These are phyloP conservation scores for Neosilurus hyrtlii DNA, from an alignment of 2,797 vertebrate species.

Conservation along the genomic window DNA sequence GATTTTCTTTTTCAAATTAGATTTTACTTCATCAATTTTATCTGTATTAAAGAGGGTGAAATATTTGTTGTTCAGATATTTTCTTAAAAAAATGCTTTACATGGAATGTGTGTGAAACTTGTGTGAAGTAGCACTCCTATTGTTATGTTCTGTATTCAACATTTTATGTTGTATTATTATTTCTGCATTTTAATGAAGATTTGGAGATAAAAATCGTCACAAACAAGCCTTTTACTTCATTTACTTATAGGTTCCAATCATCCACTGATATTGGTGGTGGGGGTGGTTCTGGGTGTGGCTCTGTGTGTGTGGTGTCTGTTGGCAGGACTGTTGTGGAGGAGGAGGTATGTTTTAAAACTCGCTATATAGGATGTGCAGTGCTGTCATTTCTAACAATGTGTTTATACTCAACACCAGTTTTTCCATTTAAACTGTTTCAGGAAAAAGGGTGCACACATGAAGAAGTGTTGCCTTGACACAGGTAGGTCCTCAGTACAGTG, in stretches of 20 bases:
- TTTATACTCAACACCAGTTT: background rate
- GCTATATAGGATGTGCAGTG: background rate
- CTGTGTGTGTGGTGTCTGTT: constrained; percentile 76
- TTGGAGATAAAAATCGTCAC: background rate
- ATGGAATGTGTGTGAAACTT: too few species aligned
- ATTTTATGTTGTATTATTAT: background rate
- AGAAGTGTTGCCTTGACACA: constrained; percentile 68
- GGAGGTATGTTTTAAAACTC: constrained; percentile 69
- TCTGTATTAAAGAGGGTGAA: too few species aligned
- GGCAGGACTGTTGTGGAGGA: constrained; percentile 76
- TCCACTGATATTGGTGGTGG: constrained; percentile 74
- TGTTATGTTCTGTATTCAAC: background rate
- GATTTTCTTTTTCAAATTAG: too few species aligned
- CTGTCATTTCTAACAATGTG: background rate
- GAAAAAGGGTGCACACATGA: constrained; percentile 69
- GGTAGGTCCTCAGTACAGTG: constrained; percentile 61
- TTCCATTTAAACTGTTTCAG: constrained; percentile 60
- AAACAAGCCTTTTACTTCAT: constrained; percentile 14
- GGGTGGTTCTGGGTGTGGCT: constrained; percentile 73
- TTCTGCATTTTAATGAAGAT: background rate
- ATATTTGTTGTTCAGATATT: too few species aligned
- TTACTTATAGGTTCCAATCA: constrained; percentile 68
- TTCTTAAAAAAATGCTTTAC: too few species aligned
- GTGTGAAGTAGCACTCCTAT: too few species aligned
- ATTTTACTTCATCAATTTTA: too few species aligned